These are phyloP conservation scores for Crepidodera aurea DNA, from an alignment of 2,888 invertebrate species.

Conservation along the genomic window DNA sequence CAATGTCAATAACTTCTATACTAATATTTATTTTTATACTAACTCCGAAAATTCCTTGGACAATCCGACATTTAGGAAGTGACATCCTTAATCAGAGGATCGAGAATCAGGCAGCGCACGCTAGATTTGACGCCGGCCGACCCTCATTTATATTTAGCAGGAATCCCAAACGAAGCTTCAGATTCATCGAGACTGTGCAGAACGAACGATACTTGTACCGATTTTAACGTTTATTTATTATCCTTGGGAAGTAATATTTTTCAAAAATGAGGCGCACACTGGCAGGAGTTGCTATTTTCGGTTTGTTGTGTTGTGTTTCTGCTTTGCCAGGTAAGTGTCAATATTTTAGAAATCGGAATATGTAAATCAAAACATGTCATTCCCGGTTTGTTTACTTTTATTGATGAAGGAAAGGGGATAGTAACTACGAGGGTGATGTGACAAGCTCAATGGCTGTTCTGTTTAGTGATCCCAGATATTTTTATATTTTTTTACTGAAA, in stretches of 20 bases:
- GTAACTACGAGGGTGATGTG: neutral
- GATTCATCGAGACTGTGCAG: constrained; percentile 29
- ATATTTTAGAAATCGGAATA: neutral
- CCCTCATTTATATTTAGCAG: constrained; percentile 36
- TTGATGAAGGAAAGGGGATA: neutral
- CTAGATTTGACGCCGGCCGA: constrained; percentile 26
- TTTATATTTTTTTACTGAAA: too few species aligned
- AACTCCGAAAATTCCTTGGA: neutral
- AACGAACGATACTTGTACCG: constrained; percentile 13
- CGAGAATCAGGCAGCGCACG: constrained; percentile 19
- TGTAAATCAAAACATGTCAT: neutral
- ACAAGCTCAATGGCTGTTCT: neutral
- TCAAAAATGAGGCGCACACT: constrained; percentile 10
- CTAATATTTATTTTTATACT: neutral
- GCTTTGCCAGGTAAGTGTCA: constrained; percentile 18
- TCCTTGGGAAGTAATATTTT: constrained; percentile 13
- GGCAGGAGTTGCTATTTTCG: constrained; percentile 5
- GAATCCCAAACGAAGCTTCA: constrained; percentile 26
- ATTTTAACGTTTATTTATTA: constrained; percentile 21
- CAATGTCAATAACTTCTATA: neutral
- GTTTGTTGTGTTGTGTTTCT: constrained; percentile 10
- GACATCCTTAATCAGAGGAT: neutral
- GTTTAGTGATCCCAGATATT: too few species aligned
- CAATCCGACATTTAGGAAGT: constrained; percentile 4
- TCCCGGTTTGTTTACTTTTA: constrained; percentile 2